phyloP scores from a whole-genome alignment of 2,113 vertebrate species.

The Elachura formosa region DNA sequence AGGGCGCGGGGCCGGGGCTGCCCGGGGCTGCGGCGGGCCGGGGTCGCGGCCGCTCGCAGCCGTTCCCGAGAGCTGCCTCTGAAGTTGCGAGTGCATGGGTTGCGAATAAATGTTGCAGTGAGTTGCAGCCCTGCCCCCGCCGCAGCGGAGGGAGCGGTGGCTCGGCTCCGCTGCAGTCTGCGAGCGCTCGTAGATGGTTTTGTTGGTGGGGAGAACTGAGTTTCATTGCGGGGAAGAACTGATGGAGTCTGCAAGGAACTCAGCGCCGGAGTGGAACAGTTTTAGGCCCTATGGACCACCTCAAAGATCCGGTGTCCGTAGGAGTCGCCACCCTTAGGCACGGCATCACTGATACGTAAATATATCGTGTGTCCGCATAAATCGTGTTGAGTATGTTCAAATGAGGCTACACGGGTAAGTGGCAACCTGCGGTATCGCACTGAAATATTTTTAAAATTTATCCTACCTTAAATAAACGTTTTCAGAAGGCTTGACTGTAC shows the following conservation, averaged over 20 bases:
- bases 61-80: not conserved
- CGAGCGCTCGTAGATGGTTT: accelerated
- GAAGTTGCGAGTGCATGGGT: not conserved
- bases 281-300: not conserved
- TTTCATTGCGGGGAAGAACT: not conserved
- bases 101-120: accelerated
- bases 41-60: not conserved
- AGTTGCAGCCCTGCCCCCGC: not conserved
- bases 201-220: accelerated
- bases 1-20: not conserved
- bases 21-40: not conserved
- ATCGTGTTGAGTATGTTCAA: accelerated
- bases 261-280: accelerated
- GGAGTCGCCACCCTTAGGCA: accelerated
- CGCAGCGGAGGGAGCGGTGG: accelerated
- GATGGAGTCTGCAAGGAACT: not conserved
- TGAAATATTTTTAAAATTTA: accelerated
- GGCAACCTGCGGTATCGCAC: accelerated
- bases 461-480: accelerated
- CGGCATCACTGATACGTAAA: accelerated
- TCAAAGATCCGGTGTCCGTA: accelerated
- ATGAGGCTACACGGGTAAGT: not conserved
- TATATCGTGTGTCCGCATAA: not conserved
- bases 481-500: not conserved
- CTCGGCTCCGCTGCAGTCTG: not conserved